These are phyloP conservation scores for Popillia japonica DNA, from an alignment of 1,140 invertebrate genomes.

Conservation along the genomic window DNA sequence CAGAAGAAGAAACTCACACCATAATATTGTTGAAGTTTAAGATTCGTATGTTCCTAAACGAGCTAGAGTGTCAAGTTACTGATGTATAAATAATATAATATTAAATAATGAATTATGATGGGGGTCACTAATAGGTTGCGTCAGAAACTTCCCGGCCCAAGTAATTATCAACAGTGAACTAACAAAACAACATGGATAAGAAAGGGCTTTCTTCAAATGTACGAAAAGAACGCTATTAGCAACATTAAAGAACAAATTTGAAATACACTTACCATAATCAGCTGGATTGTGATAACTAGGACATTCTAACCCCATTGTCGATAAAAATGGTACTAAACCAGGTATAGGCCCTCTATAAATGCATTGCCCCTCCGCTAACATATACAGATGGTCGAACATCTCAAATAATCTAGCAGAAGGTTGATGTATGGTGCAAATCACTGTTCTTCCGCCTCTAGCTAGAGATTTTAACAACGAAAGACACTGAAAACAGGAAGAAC, in stretches of 20 bases:
- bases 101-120: too few species aligned
- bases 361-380: conserved; percentile 90
- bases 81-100: too few species aligned
- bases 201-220: too few species aligned
- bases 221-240: background rate
- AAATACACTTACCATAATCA: conserved; percentile 78
- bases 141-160: too few species aligned
- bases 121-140: too few species aligned
- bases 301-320: conserved; percentile 83
- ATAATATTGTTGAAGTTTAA: too few species aligned
- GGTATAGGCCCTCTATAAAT: conserved; percentile 86
- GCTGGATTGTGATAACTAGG: conserved; percentile 96
- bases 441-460: conserved; percentile 83
- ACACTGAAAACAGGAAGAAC: conserved; percentile 91
- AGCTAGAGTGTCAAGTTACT: too few species aligned
- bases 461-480: conserved; percentile 82
- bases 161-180: too few species aligned
- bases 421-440: conserved; percentile 97
- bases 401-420: conserved; percentile 94
- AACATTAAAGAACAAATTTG: background rate
- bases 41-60: too few species aligned
- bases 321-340: conserved; percentile 87
- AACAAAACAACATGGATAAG: too few species aligned
- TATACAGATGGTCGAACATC: conserved; percentile 93
- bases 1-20: too few species aligned